Percentiles rank a stretch among this genome's conserved stretches.
phyloP scores from a whole-genome alignment of 2,888 invertebrate genomes.

The Microdon myrmicae region DNA sequence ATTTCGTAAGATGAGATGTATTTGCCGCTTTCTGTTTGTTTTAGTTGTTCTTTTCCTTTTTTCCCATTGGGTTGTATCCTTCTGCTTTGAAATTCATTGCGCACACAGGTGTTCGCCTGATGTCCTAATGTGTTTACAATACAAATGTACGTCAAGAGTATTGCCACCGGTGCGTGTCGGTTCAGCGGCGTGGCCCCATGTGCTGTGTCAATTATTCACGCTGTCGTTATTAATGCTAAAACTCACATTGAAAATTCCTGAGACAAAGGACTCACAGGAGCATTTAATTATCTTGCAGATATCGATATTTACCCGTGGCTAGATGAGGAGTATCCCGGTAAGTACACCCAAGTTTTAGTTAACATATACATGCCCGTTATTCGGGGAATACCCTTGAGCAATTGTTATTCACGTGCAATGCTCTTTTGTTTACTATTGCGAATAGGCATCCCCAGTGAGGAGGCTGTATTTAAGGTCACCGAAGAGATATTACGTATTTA shows the following conservation, averaged over 20 bases:
- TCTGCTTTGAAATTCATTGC: constrained; percentile 33
- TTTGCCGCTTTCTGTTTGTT: too few relatives aligned
- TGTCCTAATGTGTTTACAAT: not conserved
- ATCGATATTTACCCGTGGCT: constrained; percentile 48
- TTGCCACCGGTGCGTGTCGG: constrained; percentile 15
- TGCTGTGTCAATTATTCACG: constrained; percentile 38
- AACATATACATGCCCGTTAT: not conserved
- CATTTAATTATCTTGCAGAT: constrained; percentile 43
- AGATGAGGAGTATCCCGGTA: constrained; percentile 53
- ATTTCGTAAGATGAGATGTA: constrained; percentile 19
- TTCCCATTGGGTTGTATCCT: too few relatives aligned
- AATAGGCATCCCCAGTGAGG: constrained; percentile 61
- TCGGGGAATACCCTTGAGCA: not conserved
- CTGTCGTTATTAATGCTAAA: constrained; percentile 41
- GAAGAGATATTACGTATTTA: constrained; percentile 60
- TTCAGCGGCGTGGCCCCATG: constrained; percentile 20
- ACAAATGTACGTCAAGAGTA: not conserved
- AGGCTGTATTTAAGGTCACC: constrained; percentile 61
- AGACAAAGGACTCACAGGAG: constrained; percentile 28
- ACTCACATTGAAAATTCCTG: constrained; percentile 23
- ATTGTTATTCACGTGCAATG: not conserved
- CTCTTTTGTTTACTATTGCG: not conserved
- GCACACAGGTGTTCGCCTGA: not conserved
- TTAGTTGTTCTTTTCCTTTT: too few relatives aligned
- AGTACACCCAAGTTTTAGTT: constrained; percentile 51